These are phyloP conservation scores for Nineta flava DNA, from an alignment of 2,888 invertebrate species.

Conservation along the genomic window DNA sequence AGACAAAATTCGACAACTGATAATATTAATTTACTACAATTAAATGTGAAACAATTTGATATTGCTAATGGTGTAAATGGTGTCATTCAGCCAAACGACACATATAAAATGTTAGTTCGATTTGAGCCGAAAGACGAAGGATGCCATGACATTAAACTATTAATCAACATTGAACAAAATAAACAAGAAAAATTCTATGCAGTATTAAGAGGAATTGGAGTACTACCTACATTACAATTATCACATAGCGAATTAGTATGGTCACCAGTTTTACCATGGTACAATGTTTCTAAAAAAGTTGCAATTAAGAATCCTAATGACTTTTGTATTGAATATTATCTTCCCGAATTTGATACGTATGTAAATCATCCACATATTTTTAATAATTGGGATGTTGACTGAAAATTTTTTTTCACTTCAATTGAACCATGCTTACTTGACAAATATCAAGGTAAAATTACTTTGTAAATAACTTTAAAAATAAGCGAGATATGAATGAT, in stretches of 20 bases:
- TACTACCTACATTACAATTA: slow-evolving; percentile 35
- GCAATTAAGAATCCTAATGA: slow-evolving; percentile 44
- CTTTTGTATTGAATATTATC: slow-evolving; percentile 51
- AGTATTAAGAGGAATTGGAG: slow-evolving; percentile 34
- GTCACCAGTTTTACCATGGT: slow-evolving; percentile 45
- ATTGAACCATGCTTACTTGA: too few species aligned
- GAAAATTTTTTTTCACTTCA: too few species aligned
- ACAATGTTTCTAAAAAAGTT: slow-evolving; percentile 39
- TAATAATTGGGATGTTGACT: too few species aligned
- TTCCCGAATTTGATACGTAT: slow-evolving; percentile 50
- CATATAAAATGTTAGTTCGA: slow-evolving; percentile 34
- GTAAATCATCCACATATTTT: slow-evolving; percentile 15
- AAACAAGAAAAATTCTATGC: slow-evolving; percentile 28
- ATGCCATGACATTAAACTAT: slow-evolving; percentile 20
- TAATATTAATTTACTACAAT: slow-evolving; percentile 6
- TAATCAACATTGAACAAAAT: slow-evolving; percentile 33
- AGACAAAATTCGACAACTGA: not conserved
- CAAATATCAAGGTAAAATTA: too few species aligned
- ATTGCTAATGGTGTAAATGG: slow-evolving; percentile 26
- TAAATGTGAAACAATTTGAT: not conserved
- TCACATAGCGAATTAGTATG: slow-evolving; percentile 37
- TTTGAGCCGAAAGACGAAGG: slow-evolving; percentile 38
- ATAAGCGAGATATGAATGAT: too few species aligned
- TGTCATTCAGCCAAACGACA: slow-evolving; percentile 32
- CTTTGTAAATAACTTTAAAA: too few species aligned